phyloP scores from a whole-genome alignment of 2,797 vertebrate genomes.

The Semaprochilodus insignis region DNA sequence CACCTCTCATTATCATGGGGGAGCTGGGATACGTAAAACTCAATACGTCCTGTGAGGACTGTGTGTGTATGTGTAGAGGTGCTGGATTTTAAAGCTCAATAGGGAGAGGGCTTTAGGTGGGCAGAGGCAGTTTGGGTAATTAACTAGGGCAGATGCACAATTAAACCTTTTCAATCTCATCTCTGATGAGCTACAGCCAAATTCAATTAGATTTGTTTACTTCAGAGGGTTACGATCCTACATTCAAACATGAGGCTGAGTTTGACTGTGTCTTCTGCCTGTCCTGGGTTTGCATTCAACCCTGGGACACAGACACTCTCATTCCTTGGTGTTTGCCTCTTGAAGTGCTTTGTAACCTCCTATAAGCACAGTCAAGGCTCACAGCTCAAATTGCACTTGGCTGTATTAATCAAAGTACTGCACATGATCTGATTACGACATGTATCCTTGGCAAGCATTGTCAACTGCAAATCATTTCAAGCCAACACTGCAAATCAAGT shows the following conservation, averaged over 20 bases:
- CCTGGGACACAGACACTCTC: neutral
- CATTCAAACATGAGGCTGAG: conserved; percentile 43
- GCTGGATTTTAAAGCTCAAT: neutral
- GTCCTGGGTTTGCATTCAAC: neutral
- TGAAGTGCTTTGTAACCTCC: neutral
- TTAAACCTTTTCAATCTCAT: conserved; percentile 70
- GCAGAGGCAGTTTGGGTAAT: conserved; percentile 66
- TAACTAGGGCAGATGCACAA: conserved; percentile 69
- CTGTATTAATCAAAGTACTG: conserved; percentile 3
- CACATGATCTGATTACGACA: conserved; percentile 17
- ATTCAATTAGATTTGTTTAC: conserved; percentile 72
- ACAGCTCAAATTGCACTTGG: conserved; percentile 6
- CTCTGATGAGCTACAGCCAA: conserved; percentile 59
- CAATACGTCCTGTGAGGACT: conserved; percentile 59
- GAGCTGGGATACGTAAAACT: conserved; percentile 48
- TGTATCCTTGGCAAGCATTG: conserved; percentile 32
- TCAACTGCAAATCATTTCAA: conserved; percentile 35
- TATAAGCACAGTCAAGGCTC: neutral
- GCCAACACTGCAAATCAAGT: conserved; percentile 24
- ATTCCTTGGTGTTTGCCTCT: neutral
- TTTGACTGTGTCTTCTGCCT: conserved; percentile 12
- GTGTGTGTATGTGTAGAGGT: conserved; percentile 1
- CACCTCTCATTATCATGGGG: conserved; percentile 48
- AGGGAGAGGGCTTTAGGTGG: conserved; percentile 59
- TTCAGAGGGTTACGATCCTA: conserved; percentile 64